Conservation (phyloP, 2,797 vertebrate genomes). For the Gadopsis marmoratus region DNA sequence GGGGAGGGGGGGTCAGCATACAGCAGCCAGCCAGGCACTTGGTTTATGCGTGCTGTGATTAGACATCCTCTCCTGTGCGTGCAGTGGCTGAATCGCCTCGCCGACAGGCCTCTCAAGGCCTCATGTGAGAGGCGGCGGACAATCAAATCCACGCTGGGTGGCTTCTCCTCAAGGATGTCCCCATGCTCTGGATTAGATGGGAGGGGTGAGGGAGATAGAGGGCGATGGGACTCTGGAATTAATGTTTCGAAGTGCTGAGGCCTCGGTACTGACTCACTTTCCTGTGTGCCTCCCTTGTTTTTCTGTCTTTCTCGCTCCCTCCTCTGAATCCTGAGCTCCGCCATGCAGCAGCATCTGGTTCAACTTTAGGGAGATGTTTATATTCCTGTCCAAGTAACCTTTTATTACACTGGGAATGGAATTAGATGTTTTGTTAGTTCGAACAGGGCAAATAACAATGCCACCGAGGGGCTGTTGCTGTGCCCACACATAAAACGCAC, state of each 20-base stretch:
- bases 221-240: conserved; percentile 60
- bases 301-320: conserved; percentile 65
- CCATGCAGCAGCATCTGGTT: conserved; percentile 87
- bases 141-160: conserved; percentile 70
- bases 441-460: conserved; percentile 79
- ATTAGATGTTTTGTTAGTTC: conserved; percentile 86
- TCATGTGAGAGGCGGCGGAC: conserved; percentile 43
- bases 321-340: conserved; percentile 61
- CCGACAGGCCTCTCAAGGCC: conserved; percentile 44
- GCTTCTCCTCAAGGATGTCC: conserved; percentile 68
- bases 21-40: conserved; percentile 22
- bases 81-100: conserved; percentile 45
- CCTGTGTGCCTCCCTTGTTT: conserved; percentile 82
- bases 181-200: conserved; percentile 57
- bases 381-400: conserved; percentile 84
- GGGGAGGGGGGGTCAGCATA: conserved; percentile 29
- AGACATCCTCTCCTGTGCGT: conserved; percentile 60
- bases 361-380: conserved; percentile 86
- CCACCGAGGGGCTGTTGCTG: conserved; percentile 60
- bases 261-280: conserved; percentile 81
- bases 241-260: conserved; percentile 47
- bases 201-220: conserved; percentile 59
- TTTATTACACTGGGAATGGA: conserved; percentile 85
- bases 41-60: conserved; percentile 22
- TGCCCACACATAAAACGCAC: conserved; percentile 48